These are phyloP conservation scores for Channa argus DNA, from an alignment of 2,113 vertebrate species.

Conservation along the genomic window DNA sequence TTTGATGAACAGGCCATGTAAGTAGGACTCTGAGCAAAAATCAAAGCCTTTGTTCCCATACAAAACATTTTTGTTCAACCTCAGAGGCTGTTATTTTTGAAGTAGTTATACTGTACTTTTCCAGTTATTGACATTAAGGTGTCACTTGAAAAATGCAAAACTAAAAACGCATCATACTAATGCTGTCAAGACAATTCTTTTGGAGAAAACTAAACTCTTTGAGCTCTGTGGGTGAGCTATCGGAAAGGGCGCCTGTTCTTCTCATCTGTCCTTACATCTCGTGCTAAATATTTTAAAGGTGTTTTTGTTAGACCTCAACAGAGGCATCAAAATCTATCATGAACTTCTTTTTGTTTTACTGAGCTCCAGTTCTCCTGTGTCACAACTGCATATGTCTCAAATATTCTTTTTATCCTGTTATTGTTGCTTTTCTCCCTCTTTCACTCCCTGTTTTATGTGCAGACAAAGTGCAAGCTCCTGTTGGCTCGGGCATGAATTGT, in stretches of 20 bases:
- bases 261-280: constrained; percentile 6
- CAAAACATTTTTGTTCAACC: neutral
- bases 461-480: constrained; percentile 35
- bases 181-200: neutral
- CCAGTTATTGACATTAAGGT: neutral
- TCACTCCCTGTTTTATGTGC: constrained; percentile 27
- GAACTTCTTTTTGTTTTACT: constrained; percentile 38
- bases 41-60: neutral
- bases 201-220: neutral
- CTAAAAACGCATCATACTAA: neutral
- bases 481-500: constrained; percentile 45
- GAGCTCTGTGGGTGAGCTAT: constrained; percentile 4
- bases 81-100: neutral
- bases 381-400: constrained; percentile 35
- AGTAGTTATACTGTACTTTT: neutral
- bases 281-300: constrained; percentile 42
- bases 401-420: constrained; percentile 15
- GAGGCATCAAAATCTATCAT: constrained; percentile 44
- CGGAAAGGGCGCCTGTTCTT: constrained; percentile 14
- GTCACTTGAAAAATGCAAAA: constrained; percentile 7
- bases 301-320: constrained; percentile 34
- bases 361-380: constrained; percentile 31
- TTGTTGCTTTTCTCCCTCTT: constrained; percentile 1
- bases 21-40: neutral
- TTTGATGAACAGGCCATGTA: neutral